Base-by-base conservation (phyloP, 2,888 invertebrate species). In the Lepidochrysops patricia region DNA sequence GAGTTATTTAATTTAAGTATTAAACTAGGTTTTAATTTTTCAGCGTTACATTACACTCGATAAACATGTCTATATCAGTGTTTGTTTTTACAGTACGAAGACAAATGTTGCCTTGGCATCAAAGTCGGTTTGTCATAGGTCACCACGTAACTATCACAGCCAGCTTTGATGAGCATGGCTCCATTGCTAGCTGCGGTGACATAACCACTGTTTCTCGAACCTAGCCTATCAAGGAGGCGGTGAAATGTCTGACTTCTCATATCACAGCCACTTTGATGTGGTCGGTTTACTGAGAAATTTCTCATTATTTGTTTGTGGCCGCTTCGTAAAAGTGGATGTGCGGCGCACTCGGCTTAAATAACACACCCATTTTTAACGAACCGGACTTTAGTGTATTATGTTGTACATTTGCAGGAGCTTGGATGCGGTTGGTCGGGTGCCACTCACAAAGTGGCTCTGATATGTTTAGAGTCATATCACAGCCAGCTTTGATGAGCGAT, bases 241-340 rank as follows among this genome's bases (percentile, higher is more conserved):
- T 96, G 96, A 94, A 94, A 93, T 94, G 70, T 70, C 60, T 61
- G 43, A 54, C 61, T 62, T 77, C 76, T 92, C 96, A 95, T 96
- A 97, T 97, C 97, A 97, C 97, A 97, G 97, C 97, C 96, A 96
- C 95, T 97, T 97, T 97, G 96, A 96, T 95, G 94, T 94, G 93
- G 93, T 94, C 91, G 92, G 92, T 91, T 89, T 89, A 82, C 79
- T 79, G 86, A 66, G 69, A 70, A 29, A 60, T 57, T 23, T 59
- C 63, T 25, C 60, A 54, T 54, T 43, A 27, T 35, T 19, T 50
- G 65, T 77, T 79, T 77, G 73, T 77, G 82, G 80, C 80, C 90
- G 90, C 87, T 90, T 92, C 92, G 94, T 94, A 92, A 94, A 94
- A 93, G 91, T 94, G 64, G 67, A 62, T 65, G 69, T 70, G 70